These are phyloP conservation scores for Lydus trimaculatus DNA, from an alignment of 2,888 invertebrate species.

Conservation along the genomic window DNA sequence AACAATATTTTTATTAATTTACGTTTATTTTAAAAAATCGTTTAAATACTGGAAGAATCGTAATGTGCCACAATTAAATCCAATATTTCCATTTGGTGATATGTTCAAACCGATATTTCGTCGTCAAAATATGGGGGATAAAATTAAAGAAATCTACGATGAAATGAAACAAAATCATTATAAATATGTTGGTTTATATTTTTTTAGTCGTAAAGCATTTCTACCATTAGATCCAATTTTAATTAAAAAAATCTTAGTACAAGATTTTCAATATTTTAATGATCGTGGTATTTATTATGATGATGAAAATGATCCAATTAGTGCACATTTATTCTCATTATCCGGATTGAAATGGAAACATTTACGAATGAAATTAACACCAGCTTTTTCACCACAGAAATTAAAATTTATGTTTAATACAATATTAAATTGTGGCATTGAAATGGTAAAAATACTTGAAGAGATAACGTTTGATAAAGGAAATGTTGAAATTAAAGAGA, in stretches of 20 bases:
- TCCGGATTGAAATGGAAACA: constrained; percentile 69
- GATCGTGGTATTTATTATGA: constrained; percentile 71
- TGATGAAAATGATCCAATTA: constrained; percentile 67
- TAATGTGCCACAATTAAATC: constrained; percentile 65
- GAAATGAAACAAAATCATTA: constrained; percentile 58
- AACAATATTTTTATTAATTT: constrained; percentile 30
- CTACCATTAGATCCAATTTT: constrained; percentile 69
- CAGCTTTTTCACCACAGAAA: constrained; percentile 73
- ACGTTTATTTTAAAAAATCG: constrained; percentile 58
- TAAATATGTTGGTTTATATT: constrained; percentile 67
- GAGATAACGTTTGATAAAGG: constrained; percentile 43
- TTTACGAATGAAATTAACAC: constrained; percentile 69
- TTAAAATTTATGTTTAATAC: constrained; percentile 71
- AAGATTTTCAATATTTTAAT: constrained; percentile 70
- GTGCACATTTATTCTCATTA: constrained; percentile 67
- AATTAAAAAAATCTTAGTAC: constrained; percentile 64
- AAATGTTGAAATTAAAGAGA: constrained; percentile 60
- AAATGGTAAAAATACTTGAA: constrained; percentile 62
- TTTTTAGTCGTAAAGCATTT: constrained; percentile 68
- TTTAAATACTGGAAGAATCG: constrained; percentile 68
- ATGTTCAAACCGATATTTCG: constrained; percentile 65
- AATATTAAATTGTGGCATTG: constrained; percentile 65
- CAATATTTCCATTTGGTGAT: constrained; percentile 71
- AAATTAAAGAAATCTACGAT: constrained; percentile 67
- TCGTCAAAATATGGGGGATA: constrained; percentile 68